Base-by-base conservation (phyloP, 2,888 invertebrate genomes). In the Hemaris fuciformis region DNA sequence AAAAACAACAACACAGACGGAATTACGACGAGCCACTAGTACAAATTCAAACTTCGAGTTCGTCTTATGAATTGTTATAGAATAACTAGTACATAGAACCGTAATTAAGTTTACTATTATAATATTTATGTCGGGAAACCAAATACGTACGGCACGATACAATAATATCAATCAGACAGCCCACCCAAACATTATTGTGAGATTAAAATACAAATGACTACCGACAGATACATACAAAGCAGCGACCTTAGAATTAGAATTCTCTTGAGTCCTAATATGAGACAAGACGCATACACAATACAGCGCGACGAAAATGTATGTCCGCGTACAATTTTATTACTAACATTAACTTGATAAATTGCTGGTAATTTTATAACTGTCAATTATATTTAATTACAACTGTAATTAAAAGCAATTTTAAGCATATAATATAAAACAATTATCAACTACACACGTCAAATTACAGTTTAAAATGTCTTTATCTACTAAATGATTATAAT, bases 201-300 rank as follows among this genome's bases (percentile, higher is more conserved):
- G 53, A 27, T 53, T 53, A 31, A 18, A 53, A 53, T 53, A 53
- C 53, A 53, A 53, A 53, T 53, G 53, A 53, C 31, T 15, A 4
- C 27, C 53, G 27, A 18, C 53, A 53, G 53, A 10, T 53, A 27
- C 53, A 53, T 53, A 53, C 53, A 31, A 53, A 53, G 27, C 18
- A 53, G 53, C 27, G 53, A 15, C 8, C n/a, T 53, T 53, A 31
- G 31, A 53, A 53, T 53, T 53, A 53, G 31, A 53, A 53, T 53
- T 53, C 53, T 53, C 53, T 53, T 18, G 53, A 18, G 53, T 53
- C 53, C 53, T 31, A 53, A 53, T 53, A 53, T 53, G 27, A 53
- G 27, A 53, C 53, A 31, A 53, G 27, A 15, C 27, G 53, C 53
- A 53, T 53, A 53, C 53, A 7, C 27, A 53, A 27, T 31, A 53